These are phyloP conservation scores for Epirrhoe tristata DNA, from an alignment of 2,888 invertebrate genomes.

Conservation along the genomic window DNA sequence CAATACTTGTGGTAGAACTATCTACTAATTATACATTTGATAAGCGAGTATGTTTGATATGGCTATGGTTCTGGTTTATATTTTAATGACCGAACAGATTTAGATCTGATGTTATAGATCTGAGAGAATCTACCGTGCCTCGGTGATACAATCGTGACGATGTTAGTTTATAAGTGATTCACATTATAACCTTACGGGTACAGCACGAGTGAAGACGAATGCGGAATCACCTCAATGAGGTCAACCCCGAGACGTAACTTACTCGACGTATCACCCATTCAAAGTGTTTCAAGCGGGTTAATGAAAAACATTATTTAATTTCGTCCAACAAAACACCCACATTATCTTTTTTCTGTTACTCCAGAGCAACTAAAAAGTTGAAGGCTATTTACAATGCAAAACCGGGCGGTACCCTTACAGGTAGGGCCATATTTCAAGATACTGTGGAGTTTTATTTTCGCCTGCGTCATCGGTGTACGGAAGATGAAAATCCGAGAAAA, in stretches of 20 bases:
- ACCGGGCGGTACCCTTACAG: slow-evolving; percentile 53
- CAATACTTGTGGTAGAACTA: too few relatives aligned
- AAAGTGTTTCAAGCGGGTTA: slow-evolving; percentile 19
- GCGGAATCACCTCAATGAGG: too few relatives aligned
- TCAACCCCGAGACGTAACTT: neutral
- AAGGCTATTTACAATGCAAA: slow-evolving; percentile 51
- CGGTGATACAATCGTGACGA: too few relatives aligned
- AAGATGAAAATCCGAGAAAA: slow-evolving; percentile 78
- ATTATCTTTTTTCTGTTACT: slow-evolving; percentile 36
- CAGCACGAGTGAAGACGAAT: too few relatives aligned
- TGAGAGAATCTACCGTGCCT: too few relatives aligned
- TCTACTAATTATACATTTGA: too few relatives aligned
- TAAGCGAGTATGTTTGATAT: too few relatives aligned
- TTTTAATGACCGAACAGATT: too few relatives aligned
- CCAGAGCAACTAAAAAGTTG: slow-evolving; percentile 48
- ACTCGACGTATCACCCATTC: neutral
- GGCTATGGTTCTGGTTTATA: too few relatives aligned
- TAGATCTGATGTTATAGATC: too few relatives aligned
- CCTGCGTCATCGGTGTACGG: slow-evolving; percentile 70
- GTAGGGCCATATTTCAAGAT: slow-evolving; percentile 66
- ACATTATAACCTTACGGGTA: too few relatives aligned
- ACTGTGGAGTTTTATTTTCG: slow-evolving; percentile 68
- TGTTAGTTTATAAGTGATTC: too few relatives aligned
- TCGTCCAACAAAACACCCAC: slow-evolving; percentile 30
- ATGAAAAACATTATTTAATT: slow-evolving; percentile 30